phyloP scores from a whole-genome alignment of 2,797 vertebrate genomes.

The Clarias platycephalus region DNA sequence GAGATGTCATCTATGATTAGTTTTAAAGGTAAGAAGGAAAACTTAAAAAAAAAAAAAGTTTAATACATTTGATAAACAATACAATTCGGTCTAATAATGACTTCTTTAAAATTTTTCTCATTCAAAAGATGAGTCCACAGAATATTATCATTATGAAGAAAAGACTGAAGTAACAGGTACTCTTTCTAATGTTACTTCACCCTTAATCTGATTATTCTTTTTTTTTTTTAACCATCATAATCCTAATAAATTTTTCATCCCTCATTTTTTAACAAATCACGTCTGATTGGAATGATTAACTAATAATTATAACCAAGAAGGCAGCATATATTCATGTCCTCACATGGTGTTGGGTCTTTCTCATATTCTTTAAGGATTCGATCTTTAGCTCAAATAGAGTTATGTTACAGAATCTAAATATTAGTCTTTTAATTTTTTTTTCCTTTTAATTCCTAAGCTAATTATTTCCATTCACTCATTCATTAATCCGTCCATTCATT shows the following conservation, averaged over 20 bases:
- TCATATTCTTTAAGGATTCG: not conserved
- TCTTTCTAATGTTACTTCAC: conserved; percentile 15
- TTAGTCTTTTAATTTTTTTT: not conserved
- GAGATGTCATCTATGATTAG: conserved; percentile 70
- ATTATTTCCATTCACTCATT: conserved; percentile 8
- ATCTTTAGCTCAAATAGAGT: not conserved
- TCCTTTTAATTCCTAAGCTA: not conserved
- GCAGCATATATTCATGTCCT: not conserved
- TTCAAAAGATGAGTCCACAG: conserved; percentile 65
- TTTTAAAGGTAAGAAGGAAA: conserved; percentile 78
- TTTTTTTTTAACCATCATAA: conserved; percentile 1
- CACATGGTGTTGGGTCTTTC: not conserved
- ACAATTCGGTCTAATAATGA: not conserved
- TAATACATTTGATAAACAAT: not conserved
- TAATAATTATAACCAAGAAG: conserved; percentile 27
- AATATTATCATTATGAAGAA: conserved; percentile 67
- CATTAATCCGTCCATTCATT: not conserved
- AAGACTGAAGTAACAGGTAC: conserved; percentile 69
- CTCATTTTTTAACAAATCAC: not conserved
- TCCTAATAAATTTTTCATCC: not conserved
- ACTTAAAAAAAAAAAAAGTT: not conserved
- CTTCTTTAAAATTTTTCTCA: conserved; percentile 34
- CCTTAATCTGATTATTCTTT: conserved; percentile 23
- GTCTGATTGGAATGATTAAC: not conserved
- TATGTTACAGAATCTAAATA: not conserved